Evolutionary conservation across 1,140 invertebrate species (phyloP).

Genomic region (Periplaneta americana): DNA sequence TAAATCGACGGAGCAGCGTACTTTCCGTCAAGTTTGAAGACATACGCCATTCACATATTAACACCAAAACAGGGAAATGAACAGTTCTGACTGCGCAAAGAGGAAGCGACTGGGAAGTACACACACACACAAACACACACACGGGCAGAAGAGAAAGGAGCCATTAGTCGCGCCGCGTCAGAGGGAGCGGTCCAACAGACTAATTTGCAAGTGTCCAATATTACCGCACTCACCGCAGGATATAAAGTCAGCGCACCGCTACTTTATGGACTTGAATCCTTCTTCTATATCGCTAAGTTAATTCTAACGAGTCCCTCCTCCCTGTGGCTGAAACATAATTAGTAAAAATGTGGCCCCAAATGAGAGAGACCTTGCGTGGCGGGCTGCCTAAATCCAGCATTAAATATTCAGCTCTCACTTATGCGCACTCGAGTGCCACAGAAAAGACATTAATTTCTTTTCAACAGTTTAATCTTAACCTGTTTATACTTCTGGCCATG

Average conservation of each 20-base stretch:
- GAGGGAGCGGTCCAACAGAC: neutral
- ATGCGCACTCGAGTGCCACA: too few relatives aligned
- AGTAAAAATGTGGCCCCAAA: neutral
- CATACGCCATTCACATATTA: neutral
- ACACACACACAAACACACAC: too few relatives aligned
- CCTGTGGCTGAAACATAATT: neutral
- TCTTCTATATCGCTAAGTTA: neutral
- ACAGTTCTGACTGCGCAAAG: neutral
- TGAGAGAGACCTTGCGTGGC: too few relatives aligned
- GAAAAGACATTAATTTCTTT: neutral
- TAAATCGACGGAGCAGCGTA: too few relatives aligned
- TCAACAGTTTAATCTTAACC: neutral
- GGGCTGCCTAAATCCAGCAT: neutral
- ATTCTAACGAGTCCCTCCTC: neutral
- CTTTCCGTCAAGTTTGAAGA: too few relatives aligned
- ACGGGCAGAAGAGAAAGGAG: too few relatives aligned
- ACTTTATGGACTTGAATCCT: neutral
- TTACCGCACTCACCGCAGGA: neutral
- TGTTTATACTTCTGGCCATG: neutral
- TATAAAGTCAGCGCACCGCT: too few relatives aligned
- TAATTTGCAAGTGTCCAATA: neutral
- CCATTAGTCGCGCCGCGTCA: too few relatives aligned
- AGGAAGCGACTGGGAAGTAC: neutral
- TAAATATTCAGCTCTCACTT: neutral
- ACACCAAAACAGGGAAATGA: neutral